phyloP scores from a whole-genome alignment of 2,888 invertebrate species.

The Drosophila barbarae region DNA sequence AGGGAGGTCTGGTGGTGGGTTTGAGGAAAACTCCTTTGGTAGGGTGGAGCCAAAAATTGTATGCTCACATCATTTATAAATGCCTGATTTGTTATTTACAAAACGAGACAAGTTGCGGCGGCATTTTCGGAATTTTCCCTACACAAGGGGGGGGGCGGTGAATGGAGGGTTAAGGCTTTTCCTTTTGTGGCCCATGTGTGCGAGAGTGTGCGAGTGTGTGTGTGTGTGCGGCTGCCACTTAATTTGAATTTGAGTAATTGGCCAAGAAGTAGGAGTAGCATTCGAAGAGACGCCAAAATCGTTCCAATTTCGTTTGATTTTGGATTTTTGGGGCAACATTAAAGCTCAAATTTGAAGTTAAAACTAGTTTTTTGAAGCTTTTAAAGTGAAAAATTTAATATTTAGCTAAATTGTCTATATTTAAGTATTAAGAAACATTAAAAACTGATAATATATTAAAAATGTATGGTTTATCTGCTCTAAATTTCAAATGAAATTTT shows the following conservation, averaged over 20 bases:
- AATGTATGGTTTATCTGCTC: too few relatives aligned
- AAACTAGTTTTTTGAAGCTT: rapidly evolving
- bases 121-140: conserved; percentile 61
- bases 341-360: not conserved
- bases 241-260: conserved; percentile 75
- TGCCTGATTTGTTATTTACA: conserved; percentile 79
- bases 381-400: not conserved
- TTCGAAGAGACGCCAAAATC: conserved; percentile 1
- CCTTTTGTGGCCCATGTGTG: conserved; percentile 12
- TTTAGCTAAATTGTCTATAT: too few relatives aligned
- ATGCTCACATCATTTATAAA: conserved; percentile 79
- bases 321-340: not conserved
- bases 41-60: conserved; percentile 60
- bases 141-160: not conserved
- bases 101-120: conserved; percentile 76
- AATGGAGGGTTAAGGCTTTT: conserved; percentile 2
- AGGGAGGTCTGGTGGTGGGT: not conserved
- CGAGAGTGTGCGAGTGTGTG: conserved; percentile 13
- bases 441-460: not conserved
- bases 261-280: conserved; percentile 54
- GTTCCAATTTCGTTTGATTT: not conserved
- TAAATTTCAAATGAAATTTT: not conserved
- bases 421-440: not conserved
- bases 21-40: not conserved
- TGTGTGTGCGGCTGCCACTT: conserved; percentile 55